phyloP scores from a whole-genome alignment of 2,113 vertebrate species.

The Crypturellus undulatus region DNA sequence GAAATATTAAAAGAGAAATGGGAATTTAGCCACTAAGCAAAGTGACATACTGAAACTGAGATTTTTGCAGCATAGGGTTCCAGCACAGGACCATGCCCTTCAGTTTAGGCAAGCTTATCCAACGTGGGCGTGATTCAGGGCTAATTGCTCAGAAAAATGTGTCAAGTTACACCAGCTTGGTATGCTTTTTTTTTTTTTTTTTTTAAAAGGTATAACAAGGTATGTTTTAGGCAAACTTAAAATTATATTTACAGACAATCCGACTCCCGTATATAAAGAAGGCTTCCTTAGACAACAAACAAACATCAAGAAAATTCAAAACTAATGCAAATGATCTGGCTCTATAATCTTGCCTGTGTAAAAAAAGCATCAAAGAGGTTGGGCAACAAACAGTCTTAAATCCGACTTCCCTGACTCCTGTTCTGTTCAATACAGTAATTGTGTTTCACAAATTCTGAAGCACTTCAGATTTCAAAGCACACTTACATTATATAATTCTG shows the following conservation, averaged over 20 bases:
- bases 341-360: not conserved
- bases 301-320: conserved; percentile 3
- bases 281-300: not conserved
- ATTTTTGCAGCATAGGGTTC: not conserved
- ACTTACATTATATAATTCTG: not conserved
- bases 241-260: conserved; percentile 40
- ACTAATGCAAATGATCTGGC: conserved; percentile 10
- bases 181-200: not conserved
- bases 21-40: not conserved
- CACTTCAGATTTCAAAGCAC: not conserved
- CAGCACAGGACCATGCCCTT: not conserved
- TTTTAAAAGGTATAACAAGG: conserved; percentile 1
- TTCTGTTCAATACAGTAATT: not conserved
- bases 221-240: not conserved
- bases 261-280: conserved; percentile 17
- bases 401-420: not conserved
- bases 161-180: not conserved
- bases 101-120: not conserved
- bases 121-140: not conserved
- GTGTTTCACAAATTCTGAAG: not conserved
- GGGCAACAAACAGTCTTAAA: not conserved
- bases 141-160: not conserved
- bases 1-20: accelerated
- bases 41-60: not conserved
- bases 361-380: not conserved